Conservation (phyloP, 2,113 vertebrate genomes). For the Coptodon rendalli region DNA sequence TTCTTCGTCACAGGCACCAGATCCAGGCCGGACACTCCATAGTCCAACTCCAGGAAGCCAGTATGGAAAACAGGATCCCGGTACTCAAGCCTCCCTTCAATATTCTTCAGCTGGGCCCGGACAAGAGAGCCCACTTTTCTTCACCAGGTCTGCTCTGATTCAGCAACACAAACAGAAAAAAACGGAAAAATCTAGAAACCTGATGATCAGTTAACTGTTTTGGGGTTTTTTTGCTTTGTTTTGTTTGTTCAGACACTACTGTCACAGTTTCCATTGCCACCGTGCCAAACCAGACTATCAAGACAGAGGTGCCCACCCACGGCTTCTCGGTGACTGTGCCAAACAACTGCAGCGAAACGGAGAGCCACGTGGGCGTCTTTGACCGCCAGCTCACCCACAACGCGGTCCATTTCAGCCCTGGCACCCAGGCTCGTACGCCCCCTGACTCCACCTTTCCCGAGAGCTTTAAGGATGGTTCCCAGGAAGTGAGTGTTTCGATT, state of each 20-base stretch:
- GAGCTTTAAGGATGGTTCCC: slow-evolving; percentile 88
- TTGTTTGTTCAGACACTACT: slow-evolving; percentile 75
- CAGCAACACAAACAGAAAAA: neutral
- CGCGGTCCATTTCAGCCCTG: slow-evolving; percentile 80
- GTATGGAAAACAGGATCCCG: slow-evolving; percentile 86
- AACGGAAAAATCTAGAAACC: neutral
- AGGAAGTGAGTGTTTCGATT: slow-evolving; percentile 80
- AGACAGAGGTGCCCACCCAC: slow-evolving; percentile 85
- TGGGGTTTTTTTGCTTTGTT: neutral
- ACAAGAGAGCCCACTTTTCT: slow-evolving; percentile 84
- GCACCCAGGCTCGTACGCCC: slow-evolving; percentile 82
- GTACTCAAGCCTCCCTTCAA: slow-evolving; percentile 92
- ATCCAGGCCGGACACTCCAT: slow-evolving; percentile 55
- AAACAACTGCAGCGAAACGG: slow-evolving; percentile 77
- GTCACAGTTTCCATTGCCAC: slow-evolving; percentile 91
- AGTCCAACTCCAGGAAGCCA: slow-evolving; percentile 70
- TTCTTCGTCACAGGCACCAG: slow-evolving; percentile 71
- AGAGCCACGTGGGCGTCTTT: slow-evolving; percentile 75
- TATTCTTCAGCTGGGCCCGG: slow-evolving; percentile 82
- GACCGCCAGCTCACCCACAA: slow-evolving; percentile 80
- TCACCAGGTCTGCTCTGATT: slow-evolving; percentile 68
- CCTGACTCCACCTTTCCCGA: slow-evolving; percentile 95
- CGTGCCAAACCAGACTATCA: slow-evolving; percentile 80
- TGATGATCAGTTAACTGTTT: neutral
- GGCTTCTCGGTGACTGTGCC: slow-evolving; percentile 85